Conservation (phyloP, 2,113 vertebrate genomes). For the Recurvirostra avosetta region DNA sequence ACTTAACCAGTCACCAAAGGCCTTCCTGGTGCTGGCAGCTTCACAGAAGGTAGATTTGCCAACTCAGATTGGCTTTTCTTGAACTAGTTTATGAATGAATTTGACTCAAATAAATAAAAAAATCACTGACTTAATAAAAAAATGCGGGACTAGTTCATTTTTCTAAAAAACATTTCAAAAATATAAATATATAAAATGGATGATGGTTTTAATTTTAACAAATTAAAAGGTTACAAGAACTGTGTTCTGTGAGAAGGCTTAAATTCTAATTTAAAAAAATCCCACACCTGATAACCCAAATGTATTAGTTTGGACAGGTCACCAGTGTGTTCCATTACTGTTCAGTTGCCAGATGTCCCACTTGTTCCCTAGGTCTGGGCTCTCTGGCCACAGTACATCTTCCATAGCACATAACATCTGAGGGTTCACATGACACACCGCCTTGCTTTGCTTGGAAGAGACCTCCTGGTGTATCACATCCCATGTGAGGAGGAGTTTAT, state of each 20-base stretch:
- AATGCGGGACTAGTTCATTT: background rate
- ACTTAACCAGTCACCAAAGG: background rate
- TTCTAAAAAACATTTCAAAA: background rate
- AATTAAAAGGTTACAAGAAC: background rate
- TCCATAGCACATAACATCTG: background rate
- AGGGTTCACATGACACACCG: background rate
- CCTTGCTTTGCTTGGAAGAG: background rate
- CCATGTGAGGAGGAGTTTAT: background rate
- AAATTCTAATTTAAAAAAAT: background rate
- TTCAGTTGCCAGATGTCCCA: background rate
- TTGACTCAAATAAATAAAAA: background rate
- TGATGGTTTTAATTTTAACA: background rate
- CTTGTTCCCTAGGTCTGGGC: background rate
- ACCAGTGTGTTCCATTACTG: background rate
- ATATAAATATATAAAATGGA: background rate
- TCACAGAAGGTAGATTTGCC: background rate
- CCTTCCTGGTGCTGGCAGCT: background rate
- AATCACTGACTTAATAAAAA: background rate
- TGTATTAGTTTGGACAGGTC: background rate
- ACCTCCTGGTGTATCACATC: background rate
- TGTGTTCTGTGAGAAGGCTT: background rate
- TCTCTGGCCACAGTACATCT: background rate
- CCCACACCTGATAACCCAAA: background rate
- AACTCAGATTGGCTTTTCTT: background rate
- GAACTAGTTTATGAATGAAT: background rate